A percentile compares a stretch with the other conserved stretches of the same genome.
Conservation (phyloP, 2,797 vertebrate species). For the Carapus acus region DNA sequence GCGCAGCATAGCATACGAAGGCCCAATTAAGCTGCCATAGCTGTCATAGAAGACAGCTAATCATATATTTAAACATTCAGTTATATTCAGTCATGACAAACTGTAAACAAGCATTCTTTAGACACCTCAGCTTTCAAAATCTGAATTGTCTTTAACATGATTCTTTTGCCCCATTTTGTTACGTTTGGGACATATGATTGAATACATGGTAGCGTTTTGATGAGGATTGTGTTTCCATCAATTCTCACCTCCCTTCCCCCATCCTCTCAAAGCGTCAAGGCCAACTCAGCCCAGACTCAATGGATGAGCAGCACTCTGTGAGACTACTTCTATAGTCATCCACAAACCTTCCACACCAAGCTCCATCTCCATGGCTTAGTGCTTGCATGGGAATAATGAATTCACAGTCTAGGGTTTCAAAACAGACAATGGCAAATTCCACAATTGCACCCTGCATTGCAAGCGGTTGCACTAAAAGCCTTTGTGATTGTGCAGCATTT, state of each 20-base stretch:
- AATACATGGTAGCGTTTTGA: constrained; percentile 38
- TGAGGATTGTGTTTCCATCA: constrained; percentile 48
- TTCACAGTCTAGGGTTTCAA: constrained; percentile 43
- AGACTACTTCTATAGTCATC: constrained; percentile 46
- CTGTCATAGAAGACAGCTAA: not conserved
- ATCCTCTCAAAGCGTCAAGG: constrained; percentile 61
- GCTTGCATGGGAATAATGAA: constrained; percentile 41
- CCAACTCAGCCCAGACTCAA: constrained; percentile 60
- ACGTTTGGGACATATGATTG: constrained; percentile 28
- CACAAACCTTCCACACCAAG: constrained; percentile 33
- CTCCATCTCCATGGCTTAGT: constrained; percentile 43
- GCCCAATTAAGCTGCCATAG: not conserved
- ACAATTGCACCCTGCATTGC: constrained; percentile 26
- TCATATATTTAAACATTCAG: not conserved
- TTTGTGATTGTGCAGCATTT: constrained; percentile 20
- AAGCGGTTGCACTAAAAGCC: constrained; percentile 24
- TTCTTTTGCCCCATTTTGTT: constrained; percentile 22
- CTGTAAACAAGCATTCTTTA: too few species aligned
- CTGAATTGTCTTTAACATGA: constrained; percentile 4
- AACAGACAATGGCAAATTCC: constrained; percentile 36
- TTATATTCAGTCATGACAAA: not conserved
- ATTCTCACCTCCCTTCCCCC: constrained; percentile 26
- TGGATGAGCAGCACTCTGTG: constrained; percentile 55
- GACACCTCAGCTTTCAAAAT: not conserved
- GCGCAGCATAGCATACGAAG: constrained; percentile 9